Evolutionary conservation across 2,797 vertebrate genomes (phyloP).

Genomic region (Margarornis squamiger): DNA sequence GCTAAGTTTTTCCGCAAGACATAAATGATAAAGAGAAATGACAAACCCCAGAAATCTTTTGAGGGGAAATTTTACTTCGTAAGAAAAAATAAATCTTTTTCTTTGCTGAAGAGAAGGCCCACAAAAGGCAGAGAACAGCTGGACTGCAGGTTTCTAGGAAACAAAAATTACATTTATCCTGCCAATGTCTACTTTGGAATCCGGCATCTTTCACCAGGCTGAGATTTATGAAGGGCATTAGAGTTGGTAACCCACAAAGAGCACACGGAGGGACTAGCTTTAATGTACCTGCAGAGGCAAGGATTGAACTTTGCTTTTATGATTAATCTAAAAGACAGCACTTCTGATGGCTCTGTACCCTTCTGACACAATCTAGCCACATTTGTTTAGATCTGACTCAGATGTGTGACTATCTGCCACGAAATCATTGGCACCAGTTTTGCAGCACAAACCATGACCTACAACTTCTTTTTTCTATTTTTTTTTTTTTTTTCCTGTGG

Average conservation of each 20-base stretch:
- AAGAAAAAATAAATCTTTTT: not conserved
- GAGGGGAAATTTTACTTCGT: not conserved
- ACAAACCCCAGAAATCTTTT: not conserved
- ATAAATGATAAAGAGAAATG: not conserved
- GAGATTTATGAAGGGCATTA: not conserved
- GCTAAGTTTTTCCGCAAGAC: not conserved
- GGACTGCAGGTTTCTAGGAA: not conserved
- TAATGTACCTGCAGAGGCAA: not conserved
- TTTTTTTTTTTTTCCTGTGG: not conserved
- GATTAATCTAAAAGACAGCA: conserved; percentile 2
- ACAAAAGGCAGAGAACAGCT: not conserved
- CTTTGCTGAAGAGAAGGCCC: not conserved
- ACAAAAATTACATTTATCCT: not conserved
- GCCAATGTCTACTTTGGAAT: not conserved
- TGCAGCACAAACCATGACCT: not conserved
- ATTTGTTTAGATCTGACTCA: conserved; percentile 39
- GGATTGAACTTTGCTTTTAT: conserved; percentile 10
- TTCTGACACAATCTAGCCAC: not conserved
- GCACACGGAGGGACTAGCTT: not conserved
- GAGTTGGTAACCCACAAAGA: not conserved
- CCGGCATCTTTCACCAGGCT: not conserved
- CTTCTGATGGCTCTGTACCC: not conserved
- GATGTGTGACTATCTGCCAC: not conserved
- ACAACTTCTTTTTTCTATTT: not conserved
- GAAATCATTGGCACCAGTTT: not conserved